Evolutionary conservation across 2,797 vertebrate species (phyloP), one percentile per base, ranked within the genome.

Genomic region (Poeciliopsis paucimaculata): DNA sequence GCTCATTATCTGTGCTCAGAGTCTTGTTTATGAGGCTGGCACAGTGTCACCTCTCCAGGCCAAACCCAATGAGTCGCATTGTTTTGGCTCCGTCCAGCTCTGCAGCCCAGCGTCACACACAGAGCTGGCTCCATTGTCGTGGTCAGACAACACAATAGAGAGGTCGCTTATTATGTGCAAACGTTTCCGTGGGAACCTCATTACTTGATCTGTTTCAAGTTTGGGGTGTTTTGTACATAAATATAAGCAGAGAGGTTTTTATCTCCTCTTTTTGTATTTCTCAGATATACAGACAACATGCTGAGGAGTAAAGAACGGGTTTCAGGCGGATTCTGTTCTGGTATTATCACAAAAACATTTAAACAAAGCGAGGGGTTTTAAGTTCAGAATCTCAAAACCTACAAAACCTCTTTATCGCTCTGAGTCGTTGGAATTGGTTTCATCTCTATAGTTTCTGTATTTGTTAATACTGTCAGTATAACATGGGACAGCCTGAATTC

Each of bases 1-100:
- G 57, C 79, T 88, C 66, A 78, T 90, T 82, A 86, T 81, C 49
- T 68, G 64, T 76, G 64, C 49, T 84, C 79, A 84, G 46, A 81
- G 79, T 88, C 90, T 86, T 89, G 89, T 88, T 90, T 75, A 77
- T 82, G 82, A 73, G 75, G 53, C 45, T 79, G 88, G 74, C 78
- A 76, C 77, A 83, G 46, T 64, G 53, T n/a, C 66, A 60, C 70
- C 72, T 51, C 60, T 31, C 51, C 72, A 76, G 73, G 43, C 57
- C 51, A 79, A 62, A 77, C 79, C 77, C 80, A 70, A 70, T 20
- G 26, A 23, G 66, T 49, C 47, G 43, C 26, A n/a, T 49, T 81
- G 47, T 75, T 64, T 20, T 77, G 55, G 68, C 68, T 83, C 7
- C 49, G 41, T 75, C 62, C 34, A 5, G 62, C 62, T 66, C 62